Evolutionary conservation across 2,797 vertebrate species (phyloP), one percentile per base, ranked within the genome.

Genomic region (Sebastes nivosus): DNA sequence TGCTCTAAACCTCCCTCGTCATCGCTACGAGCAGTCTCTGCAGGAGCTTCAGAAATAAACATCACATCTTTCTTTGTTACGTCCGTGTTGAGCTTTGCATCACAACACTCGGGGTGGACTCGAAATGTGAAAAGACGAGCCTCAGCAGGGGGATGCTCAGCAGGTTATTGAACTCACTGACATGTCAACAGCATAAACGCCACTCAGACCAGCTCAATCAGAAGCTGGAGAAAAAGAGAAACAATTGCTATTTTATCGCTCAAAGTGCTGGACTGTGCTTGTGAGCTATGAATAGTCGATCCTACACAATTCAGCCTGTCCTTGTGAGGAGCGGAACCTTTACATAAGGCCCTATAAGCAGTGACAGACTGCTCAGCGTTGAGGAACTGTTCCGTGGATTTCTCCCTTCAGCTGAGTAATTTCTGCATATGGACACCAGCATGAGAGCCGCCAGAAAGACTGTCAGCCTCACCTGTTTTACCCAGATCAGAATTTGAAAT

Each of bases 1-100:
- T 64, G 67, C 74, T 80, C 59, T 38, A 38, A 83, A 79, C 66
- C 72, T 75, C 59, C 66, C 12, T 29, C 14, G n/a, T 80, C 79
- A 75, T 81, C 38, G 16, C 70, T 57, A 34, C 12, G 38, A 83
- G 71, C 65, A 80, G 16, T 59, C 54, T 77, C 80, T 77, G 76
- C 80, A 73, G 78, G 76, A 71, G 83, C 63, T 59, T 80, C 80
- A 58, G 64, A 85, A 87, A 90, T 68, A 89, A 85, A 80, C 66
- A 77, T 55, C 34, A 29, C 71, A 75, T 85, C 64, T 75, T 75
- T 89, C 82, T 52, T 82, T 85, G 74, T 82, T 84, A 82, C 24
- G 42, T 71, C 61, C 1, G 29, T 50, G 34, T 77, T 55, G 61
- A 66, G 74, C 67, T 76, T 79, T 79, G 61, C 61, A 76, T 82